phyloP scores from a whole-genome alignment of 2,113 vertebrate genomes.

The Halichoeres trimaculatus region DNA sequence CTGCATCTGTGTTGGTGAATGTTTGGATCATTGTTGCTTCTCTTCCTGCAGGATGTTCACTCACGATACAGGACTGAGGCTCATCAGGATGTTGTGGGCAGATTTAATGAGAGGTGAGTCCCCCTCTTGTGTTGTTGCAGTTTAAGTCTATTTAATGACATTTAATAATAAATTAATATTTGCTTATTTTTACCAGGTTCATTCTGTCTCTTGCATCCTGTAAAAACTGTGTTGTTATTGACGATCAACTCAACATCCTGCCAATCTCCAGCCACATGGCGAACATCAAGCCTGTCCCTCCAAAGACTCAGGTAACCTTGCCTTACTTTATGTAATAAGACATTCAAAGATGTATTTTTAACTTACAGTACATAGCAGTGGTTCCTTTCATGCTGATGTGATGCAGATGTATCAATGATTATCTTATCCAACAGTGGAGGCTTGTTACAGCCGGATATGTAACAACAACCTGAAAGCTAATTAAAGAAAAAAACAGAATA shows the following conservation, averaged over 20 bases:
- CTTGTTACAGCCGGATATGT: no score
- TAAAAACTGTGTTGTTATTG: conserved; percentile 94
- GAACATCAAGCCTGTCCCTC: conserved; percentile 89
- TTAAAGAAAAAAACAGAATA: no score
- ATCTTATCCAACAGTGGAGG: no score
- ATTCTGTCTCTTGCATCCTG: conserved; percentile 94
- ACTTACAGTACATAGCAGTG: no score
- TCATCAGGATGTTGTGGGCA: conserved; percentile 95
- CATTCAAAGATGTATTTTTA: no score
- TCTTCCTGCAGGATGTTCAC: conserved; percentile 90
- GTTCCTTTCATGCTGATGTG: no score
- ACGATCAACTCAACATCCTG: conserved; percentile 95
- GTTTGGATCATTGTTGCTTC: neutral
- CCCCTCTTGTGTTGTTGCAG: neutral
- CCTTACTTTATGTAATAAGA: neutral
- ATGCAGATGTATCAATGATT: no score
- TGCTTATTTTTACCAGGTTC: conserved; percentile 82
- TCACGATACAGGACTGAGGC: conserved; percentile 96
- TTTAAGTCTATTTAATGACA: neutral
- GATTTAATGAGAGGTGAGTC: conserved; percentile 94
- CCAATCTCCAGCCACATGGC: conserved; percentile 92
- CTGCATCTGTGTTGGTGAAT: neutral
- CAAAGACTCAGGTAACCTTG: conserved; percentile 86
- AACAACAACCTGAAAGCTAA: no score
- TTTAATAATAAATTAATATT: neutral